These are phyloP conservation scores for Cossypha dichroa DNA, from an alignment of 2,797 vertebrate species.

Conservation along the genomic window DNA sequence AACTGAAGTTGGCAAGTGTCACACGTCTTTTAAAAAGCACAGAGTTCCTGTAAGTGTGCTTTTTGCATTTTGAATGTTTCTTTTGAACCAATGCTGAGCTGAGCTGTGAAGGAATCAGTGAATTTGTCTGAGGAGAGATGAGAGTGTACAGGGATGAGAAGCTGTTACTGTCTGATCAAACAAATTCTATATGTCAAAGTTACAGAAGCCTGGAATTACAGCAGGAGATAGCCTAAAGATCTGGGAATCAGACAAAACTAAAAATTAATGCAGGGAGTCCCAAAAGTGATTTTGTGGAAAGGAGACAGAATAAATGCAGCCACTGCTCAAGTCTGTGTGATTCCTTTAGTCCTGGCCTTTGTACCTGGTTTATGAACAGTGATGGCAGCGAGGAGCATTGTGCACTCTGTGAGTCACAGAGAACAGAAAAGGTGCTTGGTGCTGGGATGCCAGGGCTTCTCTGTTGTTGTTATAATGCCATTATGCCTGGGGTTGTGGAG, in stretches of 20 bases:
- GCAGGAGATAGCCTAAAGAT: background rate
- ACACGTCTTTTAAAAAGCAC: background rate
- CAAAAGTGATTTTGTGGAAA: background rate
- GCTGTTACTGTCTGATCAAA: background rate
- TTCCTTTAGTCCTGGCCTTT: background rate
- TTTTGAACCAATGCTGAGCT: background rate
- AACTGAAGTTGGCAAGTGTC: background rate
- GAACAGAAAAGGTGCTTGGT: background rate
- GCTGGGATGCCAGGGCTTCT: background rate
- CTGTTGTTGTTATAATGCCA: background rate
- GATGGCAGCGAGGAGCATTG: background rate
- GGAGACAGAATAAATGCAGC: background rate
- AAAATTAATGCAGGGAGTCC: background rate
- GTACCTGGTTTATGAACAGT: background rate
- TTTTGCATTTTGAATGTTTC: background rate
- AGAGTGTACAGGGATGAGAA: fast-evolving
- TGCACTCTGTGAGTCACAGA: background rate
- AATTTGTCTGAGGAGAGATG: background rate
- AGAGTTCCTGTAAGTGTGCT: background rate
- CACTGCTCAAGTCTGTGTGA: background rate
- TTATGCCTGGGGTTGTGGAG: background rate
- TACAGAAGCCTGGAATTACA: background rate
- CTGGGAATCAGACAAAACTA: background rate
- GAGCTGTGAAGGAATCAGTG: background rate
- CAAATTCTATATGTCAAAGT: background rate